These are phyloP conservation scores for Drosophila obscura DNA, from an alignment of 1,140 invertebrate species.

Conservation along the genomic window DNA sequence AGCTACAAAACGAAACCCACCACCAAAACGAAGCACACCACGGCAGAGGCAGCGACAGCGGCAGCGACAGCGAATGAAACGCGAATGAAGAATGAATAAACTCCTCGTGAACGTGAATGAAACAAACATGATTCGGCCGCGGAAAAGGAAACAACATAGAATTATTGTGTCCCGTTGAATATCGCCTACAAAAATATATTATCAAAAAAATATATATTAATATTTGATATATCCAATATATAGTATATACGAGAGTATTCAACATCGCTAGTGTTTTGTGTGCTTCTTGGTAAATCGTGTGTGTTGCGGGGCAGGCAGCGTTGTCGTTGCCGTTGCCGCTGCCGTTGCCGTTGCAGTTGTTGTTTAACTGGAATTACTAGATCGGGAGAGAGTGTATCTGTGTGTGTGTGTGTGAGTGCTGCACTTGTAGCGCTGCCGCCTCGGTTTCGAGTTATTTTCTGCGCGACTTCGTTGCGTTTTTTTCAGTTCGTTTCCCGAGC, in stretches of 20 bases:
- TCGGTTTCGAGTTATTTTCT: conserved; percentile 70
- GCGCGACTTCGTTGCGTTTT: conserved; percentile 62
- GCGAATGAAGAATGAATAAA: conserved; percentile 14
- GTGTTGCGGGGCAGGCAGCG: too few species aligned
- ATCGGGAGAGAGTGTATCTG: conserved; percentile 41
- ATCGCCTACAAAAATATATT: too few species aligned
- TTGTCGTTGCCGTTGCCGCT: too few species aligned
- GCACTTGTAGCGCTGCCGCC: conserved; percentile 73
- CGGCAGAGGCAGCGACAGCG: conserved; percentile 20
- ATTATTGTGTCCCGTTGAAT: conserved; percentile 18
- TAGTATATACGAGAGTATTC: too few species aligned
- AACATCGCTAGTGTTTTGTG: too few species aligned
- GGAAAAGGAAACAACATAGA: not conserved
- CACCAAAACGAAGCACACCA: conserved; percentile 59
- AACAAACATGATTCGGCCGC: conserved; percentile 39
- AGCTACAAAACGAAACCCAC: conserved; percentile 41
- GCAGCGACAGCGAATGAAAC: conserved; percentile 49
- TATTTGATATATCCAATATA: too few species aligned
- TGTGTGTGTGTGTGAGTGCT: conserved; percentile 43
- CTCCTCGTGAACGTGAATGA: too few species aligned
- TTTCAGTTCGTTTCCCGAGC: conserved; percentile 72
- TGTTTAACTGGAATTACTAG: conserved; percentile 69
- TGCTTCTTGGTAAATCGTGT: conserved; percentile 31
- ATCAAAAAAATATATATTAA: too few species aligned
- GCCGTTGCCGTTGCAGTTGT: too few species aligned